Percentiles rank a stretch among this genome's conserved stretches.
These are phyloP conservation scores for Zhuqinia jingwanae DNA, from an alignment of 2,888 invertebrate species.

Conservation along the genomic window DNA sequence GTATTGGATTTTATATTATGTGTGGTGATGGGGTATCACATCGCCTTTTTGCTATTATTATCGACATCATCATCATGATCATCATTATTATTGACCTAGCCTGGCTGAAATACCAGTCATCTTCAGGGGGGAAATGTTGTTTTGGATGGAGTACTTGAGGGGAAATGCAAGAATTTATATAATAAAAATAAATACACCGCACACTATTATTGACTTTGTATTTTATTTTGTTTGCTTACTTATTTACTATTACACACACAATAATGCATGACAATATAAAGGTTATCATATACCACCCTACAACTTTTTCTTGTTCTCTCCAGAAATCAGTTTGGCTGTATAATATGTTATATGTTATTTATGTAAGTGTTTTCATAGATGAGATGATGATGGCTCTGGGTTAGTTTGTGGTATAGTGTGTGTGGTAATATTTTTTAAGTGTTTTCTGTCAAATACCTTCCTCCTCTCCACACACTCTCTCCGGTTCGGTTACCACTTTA, in stretches of 20 bases:
- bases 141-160: slow-evolving; percentile 30
- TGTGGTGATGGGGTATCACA: slow-evolving; percentile 21
- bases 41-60: neutral
- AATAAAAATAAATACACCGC: slow-evolving; percentile 38
- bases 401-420: slow-evolving; percentile 44
- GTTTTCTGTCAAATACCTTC: slow-evolving; percentile 63
- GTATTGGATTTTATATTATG: neutral
- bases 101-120: slow-evolving; percentile 8
- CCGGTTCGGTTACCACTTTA: slow-evolving; percentile 70
- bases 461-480: slow-evolving; percentile 23
- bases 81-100: slow-evolving; percentile 22
- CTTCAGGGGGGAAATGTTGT: slow-evolving; percentile 28
- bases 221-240: slow-evolving; percentile 31
- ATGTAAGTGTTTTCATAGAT: slow-evolving; percentile 29
- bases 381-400: slow-evolving; percentile 23
- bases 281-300: slow-evolving; percentile 15
- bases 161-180: slow-evolving; percentile 47
- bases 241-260: slow-evolving; percentile 10
- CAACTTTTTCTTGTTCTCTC: slow-evolving; percentile 9
- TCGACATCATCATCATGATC: neutral
- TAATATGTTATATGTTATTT: no score
- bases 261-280: neutral
- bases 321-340: no score
- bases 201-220: slow-evolving; percentile 21
- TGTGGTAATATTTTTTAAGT: slow-evolving; percentile 66